Conservation (phyloP, 2,888 invertebrate genomes). For the Chironomus riparius region DNA sequence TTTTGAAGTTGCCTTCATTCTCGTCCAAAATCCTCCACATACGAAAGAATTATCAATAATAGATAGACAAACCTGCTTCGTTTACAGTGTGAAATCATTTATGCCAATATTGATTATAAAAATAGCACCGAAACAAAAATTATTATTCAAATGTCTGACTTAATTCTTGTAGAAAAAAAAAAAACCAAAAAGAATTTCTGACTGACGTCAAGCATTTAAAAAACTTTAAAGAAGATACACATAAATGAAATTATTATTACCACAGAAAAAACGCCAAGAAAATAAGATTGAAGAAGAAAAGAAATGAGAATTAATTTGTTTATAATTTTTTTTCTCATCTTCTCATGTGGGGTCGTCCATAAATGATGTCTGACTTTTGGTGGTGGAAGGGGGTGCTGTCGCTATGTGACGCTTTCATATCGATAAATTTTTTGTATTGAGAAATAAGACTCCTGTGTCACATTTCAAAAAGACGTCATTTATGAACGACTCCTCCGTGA, state of each 20-base stretch:
- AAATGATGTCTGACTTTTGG: too few species aligned
- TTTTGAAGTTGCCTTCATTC: too few species aligned
- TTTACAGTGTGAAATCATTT: too few species aligned
- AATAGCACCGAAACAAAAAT: neutral
- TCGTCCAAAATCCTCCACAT: too few species aligned
- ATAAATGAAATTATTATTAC: slow-evolving; percentile 19
- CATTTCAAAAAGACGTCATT: too few species aligned
- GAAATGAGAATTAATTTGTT: slow-evolving; percentile 15
- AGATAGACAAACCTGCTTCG: too few species aligned
- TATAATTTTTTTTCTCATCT: slow-evolving; percentile 9
- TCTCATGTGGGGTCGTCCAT: neutral
- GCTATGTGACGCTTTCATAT: too few species aligned
- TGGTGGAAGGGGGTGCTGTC: too few species aligned
- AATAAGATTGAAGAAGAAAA: neutral
- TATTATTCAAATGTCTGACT: neutral
- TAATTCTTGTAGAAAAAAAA: neutral
- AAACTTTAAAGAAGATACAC: neutral
- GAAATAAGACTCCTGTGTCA: too few species aligned
- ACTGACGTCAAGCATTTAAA: neutral
- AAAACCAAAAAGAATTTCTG: neutral
- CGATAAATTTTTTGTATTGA: too few species aligned
- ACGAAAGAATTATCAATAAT: too few species aligned
- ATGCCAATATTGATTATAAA: neutral
- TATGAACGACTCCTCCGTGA: neutral
- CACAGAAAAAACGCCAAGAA: neutral